A percentile compares a stretch with the other conserved stretches of the same genome.
These are phyloP conservation scores for Drosophila seclusa DNA, from an alignment of 2,888 invertebrate genomes.

Conservation along the genomic window DNA sequence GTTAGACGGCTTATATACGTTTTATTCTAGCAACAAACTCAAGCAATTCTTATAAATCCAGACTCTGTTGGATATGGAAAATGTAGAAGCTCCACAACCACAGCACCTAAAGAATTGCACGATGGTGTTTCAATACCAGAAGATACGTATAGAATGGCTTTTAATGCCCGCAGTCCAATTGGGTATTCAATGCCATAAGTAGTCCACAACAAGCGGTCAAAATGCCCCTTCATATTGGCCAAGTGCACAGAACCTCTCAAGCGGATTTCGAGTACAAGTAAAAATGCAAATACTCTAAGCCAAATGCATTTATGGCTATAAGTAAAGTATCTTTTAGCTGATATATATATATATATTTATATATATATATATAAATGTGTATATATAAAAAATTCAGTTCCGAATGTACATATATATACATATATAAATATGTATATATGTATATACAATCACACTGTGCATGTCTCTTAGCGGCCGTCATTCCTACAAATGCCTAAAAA, in stretches of 20 bases:
- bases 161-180: slow-evolving; percentile 48
- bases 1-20: not conserved
- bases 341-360: not conserved
- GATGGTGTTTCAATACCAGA: slow-evolving; percentile 26
- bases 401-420: too few species aligned
- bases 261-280: slow-evolving; percentile 67
- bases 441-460: not conserved
- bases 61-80: slow-evolving; percentile 24
- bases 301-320: slow-evolving; percentile 49
- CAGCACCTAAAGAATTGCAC: slow-evolving; percentile 27
- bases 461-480: not conserved
- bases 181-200: slow-evolving; percentile 51
- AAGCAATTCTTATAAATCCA: slow-evolving; percentile 6
- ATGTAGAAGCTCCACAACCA: not conserved
- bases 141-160: slow-evolving; percentile 48
- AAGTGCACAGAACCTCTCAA: slow-evolving; percentile 55
- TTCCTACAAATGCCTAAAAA: not conserved
- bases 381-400: slow-evolving; percentile 3
- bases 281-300: slow-evolving; percentile 40
- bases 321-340: slow-evolving; percentile 18
- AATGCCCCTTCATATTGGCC: slow-evolving; percentile 3
- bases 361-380: not conserved
- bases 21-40: not conserved
- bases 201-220: slow-evolving; percentile 19
- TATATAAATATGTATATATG: not conserved